Conservation (phyloP, 2,888 invertebrate species). For the Sympetrum striolatum region DNA sequence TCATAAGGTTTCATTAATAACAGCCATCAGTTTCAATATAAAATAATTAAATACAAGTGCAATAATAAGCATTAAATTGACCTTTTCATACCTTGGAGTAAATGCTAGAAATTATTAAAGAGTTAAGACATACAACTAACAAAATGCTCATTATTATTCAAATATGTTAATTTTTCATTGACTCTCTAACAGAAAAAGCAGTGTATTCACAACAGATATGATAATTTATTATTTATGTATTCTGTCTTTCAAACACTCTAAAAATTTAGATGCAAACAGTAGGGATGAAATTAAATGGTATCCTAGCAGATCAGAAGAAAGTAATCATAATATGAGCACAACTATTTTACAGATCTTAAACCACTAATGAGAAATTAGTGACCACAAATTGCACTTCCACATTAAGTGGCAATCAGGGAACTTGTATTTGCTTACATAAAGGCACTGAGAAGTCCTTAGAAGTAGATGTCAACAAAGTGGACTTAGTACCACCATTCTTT, state of each 20-base stretch:
- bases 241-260: neutral
- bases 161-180: slow-evolving; percentile 3
- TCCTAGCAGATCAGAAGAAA: neutral
- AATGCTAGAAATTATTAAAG: no score
- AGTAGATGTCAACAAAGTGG: neutral
- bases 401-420: neutral
- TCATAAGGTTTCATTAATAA: no score
- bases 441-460: neutral
- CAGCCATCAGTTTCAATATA: no score
- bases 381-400: neutral
- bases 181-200: neutral
- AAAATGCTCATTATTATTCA: neutral
- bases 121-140: neutral
- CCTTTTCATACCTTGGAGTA: no score
- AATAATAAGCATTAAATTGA: no score
- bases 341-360: neutral
- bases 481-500: neutral
- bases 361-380: neutral
- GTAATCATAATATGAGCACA: neutral
- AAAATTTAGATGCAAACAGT: neutral
- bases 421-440: neutral
- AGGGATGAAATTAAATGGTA: neutral
- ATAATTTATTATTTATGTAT: neutral
- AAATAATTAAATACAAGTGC: no score
- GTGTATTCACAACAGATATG: neutral